Percentiles rank a stretch among this genome's conserved stretches.
Conservation (phyloP, 2,113 vertebrate genomes). For the Xiphorhynchus elegans region DNA sequence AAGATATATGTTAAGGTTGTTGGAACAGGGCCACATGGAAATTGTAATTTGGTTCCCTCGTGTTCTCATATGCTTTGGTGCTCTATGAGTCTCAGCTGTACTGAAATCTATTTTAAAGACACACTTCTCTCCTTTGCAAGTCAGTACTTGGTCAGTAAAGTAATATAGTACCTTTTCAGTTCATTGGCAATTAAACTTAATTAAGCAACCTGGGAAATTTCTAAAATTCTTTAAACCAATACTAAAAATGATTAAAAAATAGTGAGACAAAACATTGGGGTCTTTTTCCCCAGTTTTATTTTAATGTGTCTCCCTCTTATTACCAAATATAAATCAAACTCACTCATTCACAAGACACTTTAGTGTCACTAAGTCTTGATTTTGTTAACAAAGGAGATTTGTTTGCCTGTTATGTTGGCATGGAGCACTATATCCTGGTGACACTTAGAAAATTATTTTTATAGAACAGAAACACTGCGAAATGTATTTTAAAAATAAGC, state of each 20-base stretch:
- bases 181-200: neutral
- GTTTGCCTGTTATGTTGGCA: neutral
- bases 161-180: neutral
- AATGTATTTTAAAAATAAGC: neutral
- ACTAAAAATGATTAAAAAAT: neutral
- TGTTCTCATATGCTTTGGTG: neutral
- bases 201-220: neutral
- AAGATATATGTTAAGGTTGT: neutral
- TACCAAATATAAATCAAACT: neutral
- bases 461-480: neutral
- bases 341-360: neutral
- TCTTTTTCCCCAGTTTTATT: neutral
- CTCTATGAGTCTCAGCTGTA: conserved; percentile 15
- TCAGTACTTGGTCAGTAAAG: neutral
- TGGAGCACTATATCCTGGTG: neutral
- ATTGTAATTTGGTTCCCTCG: neutral
- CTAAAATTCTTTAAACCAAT: neutral
- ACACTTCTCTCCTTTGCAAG: neutral
- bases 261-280: neutral
- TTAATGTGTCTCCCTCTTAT: neutral
- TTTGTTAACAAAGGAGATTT: neutral
- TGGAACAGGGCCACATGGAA: neutral
- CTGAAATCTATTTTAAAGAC: conserved; percentile 19
- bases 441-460: neutral
- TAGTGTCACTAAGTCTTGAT: neutral